These are phyloP conservation scores for Heterocephalus glaber DNA, from an alignment of 2,113 vertebrate species.

Conservation along the genomic window DNA sequence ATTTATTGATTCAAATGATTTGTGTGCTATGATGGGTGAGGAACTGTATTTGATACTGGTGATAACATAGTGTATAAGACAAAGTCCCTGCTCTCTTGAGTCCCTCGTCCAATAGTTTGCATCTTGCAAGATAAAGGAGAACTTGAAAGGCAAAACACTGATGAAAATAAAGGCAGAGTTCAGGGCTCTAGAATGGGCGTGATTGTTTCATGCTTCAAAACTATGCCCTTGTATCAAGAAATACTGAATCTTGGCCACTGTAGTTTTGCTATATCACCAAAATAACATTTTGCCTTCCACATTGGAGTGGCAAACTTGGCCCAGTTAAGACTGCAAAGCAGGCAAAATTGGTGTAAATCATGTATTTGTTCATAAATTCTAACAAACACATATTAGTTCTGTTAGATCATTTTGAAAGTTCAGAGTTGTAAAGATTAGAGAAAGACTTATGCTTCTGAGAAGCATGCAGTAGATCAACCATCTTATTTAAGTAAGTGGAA, in stretches of 20 bases:
- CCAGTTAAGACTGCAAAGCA: background rate
- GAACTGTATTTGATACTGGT: background rate
- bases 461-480: background rate
- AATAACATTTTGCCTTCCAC: background rate
- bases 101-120: background rate
- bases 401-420: background rate
- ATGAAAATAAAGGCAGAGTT: background rate
- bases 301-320: background rate
- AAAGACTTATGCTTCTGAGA: background rate
- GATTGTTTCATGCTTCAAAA: background rate
- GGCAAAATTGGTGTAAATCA: background rate
- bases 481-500: constrained; percentile 26
- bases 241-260: background rate
- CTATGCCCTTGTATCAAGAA: background rate
- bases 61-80: background rate
- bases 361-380: background rate
- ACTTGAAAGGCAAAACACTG: background rate
- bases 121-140: background rate
- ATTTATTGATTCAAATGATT: background rate
- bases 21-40: background rate
- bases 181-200: background rate
- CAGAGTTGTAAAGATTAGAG: constrained; percentile 9
- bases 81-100: background rate
- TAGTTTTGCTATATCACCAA: background rate
- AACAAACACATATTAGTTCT: background rate